phyloP scores from a whole-genome alignment of 2,888 invertebrate genomes.

The Agrenia bidenticulata region DNA sequence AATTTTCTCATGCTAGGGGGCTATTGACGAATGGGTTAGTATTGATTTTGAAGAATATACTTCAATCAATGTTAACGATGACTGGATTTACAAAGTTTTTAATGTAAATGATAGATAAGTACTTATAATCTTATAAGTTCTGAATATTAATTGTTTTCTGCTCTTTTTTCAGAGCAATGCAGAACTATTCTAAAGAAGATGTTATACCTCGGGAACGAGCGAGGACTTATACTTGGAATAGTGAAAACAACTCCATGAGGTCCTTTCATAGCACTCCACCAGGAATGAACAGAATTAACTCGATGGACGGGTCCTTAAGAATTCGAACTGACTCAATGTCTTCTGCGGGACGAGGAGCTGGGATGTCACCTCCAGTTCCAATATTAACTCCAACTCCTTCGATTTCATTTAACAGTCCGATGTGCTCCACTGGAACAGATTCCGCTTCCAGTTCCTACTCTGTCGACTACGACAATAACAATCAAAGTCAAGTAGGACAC shows the following conservation, averaged over 20 bases:
- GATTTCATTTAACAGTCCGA: slow-evolving; percentile 41
- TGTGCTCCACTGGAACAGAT: slow-evolving; percentile 48
- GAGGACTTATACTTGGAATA: slow-evolving; percentile 46
- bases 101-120: no score
- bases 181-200: slow-evolving; percentile 52
- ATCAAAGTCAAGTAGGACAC: slow-evolving; percentile 31
- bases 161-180: slow-evolving; percentile 47
- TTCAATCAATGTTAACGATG: no score
- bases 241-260: slow-evolving; percentile 25
- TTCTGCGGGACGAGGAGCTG: slow-evolving; percentile 35
- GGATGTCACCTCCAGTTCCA: slow-evolving; percentile 48
- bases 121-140: no score
- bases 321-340: slow-evolving; percentile 45
- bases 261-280: slow-evolving; percentile 46
- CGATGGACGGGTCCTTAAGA: slow-evolving; percentile 40
- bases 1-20: no score
- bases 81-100: no score
- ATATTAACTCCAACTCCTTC: slow-evolving; percentile 43
- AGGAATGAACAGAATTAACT: slow-evolving; percentile 41
- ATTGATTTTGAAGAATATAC: no score
- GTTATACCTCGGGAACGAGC: slow-evolving; percentile 40
- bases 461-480: slow-evolving; percentile 50
- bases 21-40: no score
- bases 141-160: no score
- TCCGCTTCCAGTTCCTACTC: slow-evolving; percentile 51